Percentiles rank a stretch among this genome's conserved stretches.
These are phyloP conservation scores for Pongo abelii DNA, from an alignment of 2,113 vertebrate species.

Conservation along the genomic window DNA sequence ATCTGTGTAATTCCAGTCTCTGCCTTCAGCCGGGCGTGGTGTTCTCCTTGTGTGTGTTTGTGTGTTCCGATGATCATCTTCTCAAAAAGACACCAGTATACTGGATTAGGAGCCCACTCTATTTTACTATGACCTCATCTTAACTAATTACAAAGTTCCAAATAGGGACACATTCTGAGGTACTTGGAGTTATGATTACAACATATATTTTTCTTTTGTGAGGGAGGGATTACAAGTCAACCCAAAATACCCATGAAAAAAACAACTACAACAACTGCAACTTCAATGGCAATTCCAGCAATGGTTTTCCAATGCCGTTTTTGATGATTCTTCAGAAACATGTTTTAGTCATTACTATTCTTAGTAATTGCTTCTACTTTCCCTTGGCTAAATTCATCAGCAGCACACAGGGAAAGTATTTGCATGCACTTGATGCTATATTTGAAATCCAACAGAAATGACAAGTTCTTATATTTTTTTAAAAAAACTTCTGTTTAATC, in stretches of 20 bases:
- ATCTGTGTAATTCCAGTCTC: background rate
- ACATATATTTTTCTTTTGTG: background rate
- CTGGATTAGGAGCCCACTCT: background rate
- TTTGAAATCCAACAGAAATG: background rate
- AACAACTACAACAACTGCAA: background rate
- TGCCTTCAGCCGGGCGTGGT: background rate
- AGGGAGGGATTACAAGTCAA: background rate
- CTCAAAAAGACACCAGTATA: background rate
- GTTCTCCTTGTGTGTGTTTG: background rate
- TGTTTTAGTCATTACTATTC: background rate
- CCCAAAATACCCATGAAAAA: background rate
- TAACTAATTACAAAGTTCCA: background rate
- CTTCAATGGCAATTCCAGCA: background rate
- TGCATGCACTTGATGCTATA: background rate
- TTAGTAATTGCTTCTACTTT: background rate
- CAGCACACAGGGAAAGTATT: background rate
- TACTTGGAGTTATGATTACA: background rate
- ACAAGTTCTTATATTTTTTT: background rate
- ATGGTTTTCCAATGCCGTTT: background rate
- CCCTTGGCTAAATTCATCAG: background rate
- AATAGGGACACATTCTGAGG: background rate
- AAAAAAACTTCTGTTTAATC: background rate
- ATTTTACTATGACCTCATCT: background rate
- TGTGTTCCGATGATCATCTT: background rate
- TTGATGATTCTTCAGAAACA: background rate